Base-by-base conservation (phyloP, 2,113 vertebrate species). In the Oreochromis aureus region DNA sequence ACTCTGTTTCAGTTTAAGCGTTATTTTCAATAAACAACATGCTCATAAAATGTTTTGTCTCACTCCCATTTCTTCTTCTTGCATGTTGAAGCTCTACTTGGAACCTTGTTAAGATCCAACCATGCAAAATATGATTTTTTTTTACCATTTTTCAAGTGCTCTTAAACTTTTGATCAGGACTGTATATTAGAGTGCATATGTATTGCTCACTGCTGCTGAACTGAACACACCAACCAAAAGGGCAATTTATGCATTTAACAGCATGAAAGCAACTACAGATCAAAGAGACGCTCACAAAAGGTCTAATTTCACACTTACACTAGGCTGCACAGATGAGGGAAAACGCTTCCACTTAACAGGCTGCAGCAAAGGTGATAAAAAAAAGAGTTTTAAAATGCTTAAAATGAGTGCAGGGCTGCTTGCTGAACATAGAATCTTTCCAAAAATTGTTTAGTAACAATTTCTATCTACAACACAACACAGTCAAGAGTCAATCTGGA, bases 231-330 rank as follows among this genome's bases (percentile, higher is more conserved):
- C 10, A n/a, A 83, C 76, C 73, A 48, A 87, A 84, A 87, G 86
- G 71, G 36, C 76, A 85, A 88, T 82, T 89, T 86, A 84, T 92
- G 83, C 87, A 85, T 84, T 87, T 55, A 78, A 71, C 71, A 61
- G 63, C 79, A 87, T 79, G 36, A 88, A 89, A 90, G 61, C 36
- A 5, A 58, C 19, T 19, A 8, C 80, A 56, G 86, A 93, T 95
- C 78, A 95, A 95, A 94, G 89, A 59, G 48, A 82, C 13, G 79
- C 84, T 66, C 34, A 95, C 82, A 93, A 93, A 94, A 92, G 90
- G 84, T 76, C 78, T 86, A 30, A 87, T 94, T 90, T 87, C 30
- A 80, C 76, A 86, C 61, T 82, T 55, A 82, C 36, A 89, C 86
- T 90, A 81, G 86, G 41, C 79, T 83, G 80, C 61, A 82, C 24